phyloP scores from a whole-genome alignment of 2,888 invertebrate genomes.

The Sericinus montela region DNA sequence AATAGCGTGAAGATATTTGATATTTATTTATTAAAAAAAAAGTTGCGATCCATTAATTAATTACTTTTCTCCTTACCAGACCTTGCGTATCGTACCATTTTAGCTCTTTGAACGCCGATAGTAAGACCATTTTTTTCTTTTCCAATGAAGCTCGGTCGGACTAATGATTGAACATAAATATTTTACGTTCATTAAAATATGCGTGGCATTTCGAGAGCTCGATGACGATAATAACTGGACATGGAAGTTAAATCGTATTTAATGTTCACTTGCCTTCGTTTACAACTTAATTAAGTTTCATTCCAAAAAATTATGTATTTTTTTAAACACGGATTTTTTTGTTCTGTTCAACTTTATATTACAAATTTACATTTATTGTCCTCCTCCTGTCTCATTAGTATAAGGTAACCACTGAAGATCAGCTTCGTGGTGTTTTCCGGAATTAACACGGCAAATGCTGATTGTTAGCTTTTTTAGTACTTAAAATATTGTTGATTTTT shows the following conservation, averaged over 20 bases:
- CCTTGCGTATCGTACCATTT: conserved; percentile 37
- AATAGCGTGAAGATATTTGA: too few relatives aligned
- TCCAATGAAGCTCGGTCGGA: conserved; percentile 36
- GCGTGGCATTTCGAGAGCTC: conserved; percentile 41
- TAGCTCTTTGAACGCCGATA: conserved; percentile 43
- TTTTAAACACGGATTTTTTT: too few relatives aligned
- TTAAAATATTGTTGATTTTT: too few relatives aligned
- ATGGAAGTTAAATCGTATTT: conserved; percentile 5
- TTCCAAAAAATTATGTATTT: too few relatives aligned
- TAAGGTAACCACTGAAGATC: too few relatives aligned
- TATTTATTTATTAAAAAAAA: conserved; percentile 6
- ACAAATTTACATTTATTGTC: too few relatives aligned
- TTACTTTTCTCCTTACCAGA: conserved; percentile 38
- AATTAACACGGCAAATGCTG: too few relatives aligned
- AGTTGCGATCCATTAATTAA: conserved; percentile 39
- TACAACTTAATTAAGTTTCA: conserved; percentile 5
- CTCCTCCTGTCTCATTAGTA: too few relatives aligned
- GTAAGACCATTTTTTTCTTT: conserved; percentile 34
- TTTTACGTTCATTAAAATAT: conserved; percentile 47
- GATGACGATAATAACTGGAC: conserved; percentile 13
- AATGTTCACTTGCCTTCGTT: conserved; percentile 8
- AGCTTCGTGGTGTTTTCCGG: too few relatives aligned
- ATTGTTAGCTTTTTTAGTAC: too few relatives aligned
- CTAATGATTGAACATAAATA: conserved; percentile 48
- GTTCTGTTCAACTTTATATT: too few relatives aligned